Evolutionary conservation across 2,888 invertebrate genomes (phyloP), one percentile per base, ranked within the genome.

Genomic region (Argyra leucocephala): DNA sequence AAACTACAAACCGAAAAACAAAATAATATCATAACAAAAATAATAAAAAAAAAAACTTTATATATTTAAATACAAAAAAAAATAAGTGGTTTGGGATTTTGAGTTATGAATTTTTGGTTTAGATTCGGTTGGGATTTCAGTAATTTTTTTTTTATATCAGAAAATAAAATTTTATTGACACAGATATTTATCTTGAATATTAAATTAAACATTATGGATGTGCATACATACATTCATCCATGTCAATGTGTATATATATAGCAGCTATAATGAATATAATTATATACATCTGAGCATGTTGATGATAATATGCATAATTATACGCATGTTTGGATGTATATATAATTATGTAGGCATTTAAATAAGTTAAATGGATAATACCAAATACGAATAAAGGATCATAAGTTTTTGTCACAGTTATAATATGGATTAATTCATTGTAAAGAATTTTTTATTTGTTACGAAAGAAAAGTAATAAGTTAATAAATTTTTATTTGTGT

Each of bases 1-100:
- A 48, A 48, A 48, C 12, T 48, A 48, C 9, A 31, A n/a, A 26
- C 26, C 4, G 26, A 26, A 26, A 31, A 31, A 31, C 7, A 48
- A 48, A 48, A 48, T 5, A 18, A n/a, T 48, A 48, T 48, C 18
- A 18, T 18, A 48, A 48, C 18, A 48, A 48, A 31, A 31, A 26
- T 37, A 48, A 48, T 2, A 48, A 12, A 48, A 48, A 48, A 48
- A 48, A 48, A 37, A 37, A 10, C 6, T 26, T 6, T 26, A 26
- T 26, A 26, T 9, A 26, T 26, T 6, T 26, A 26, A 37, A 9
- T 9, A 37, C 15, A 37, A 15, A 10, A 37, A 15, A 37, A 37
- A 48, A 48, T 48, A 48, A 48, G 48, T 48, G 48, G 48, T 48
- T 48, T 48, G 48, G 48, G 48, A 48, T 48, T 48, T 48, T 48